phyloP scores from a whole-genome alignment of 2,888 invertebrate genomes.

The Tribolium freemani region DNA sequence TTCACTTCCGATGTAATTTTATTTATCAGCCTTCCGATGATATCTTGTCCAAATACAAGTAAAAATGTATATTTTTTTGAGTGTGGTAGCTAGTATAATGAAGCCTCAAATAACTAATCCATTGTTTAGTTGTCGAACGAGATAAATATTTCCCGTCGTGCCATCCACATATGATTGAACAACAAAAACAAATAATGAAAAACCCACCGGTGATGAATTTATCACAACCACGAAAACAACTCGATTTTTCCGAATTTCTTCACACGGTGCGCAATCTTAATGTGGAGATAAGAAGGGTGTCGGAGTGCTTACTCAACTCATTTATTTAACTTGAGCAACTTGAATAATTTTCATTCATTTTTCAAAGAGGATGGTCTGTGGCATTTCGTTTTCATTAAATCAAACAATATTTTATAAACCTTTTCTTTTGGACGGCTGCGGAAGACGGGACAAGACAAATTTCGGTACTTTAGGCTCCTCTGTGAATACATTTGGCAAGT shows the following conservation, averaged over 20 bases:
- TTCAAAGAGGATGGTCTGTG: conserved; percentile 54
- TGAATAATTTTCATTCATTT: conserved; percentile 54
- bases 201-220: conserved; percentile 7
- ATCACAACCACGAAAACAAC: not conserved
- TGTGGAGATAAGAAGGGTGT: not conserved
- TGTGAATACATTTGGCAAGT: conserved; percentile 56
- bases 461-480: conserved; percentile 56
- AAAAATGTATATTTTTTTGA: no score
- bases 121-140: conserved; percentile 25
- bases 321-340: conserved; percentile 41
- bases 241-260: not conserved
- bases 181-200: conserved; percentile 25
- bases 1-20: not conserved
- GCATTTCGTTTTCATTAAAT: conserved; percentile 63
- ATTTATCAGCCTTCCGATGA: not conserved
- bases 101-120: conserved; percentile 11
- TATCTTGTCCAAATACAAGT: not conserved
- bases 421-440: conserved; percentile 58
- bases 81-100: not conserved
- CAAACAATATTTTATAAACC: conserved; percentile 64
- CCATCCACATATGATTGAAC: not conserved
- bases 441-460: conserved; percentile 62
- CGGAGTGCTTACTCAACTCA: conserved; percentile 16
- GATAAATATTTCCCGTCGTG: conserved; percentile 22
- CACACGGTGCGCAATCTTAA: not conserved